These are phyloP conservation scores for Rotaria sp. DNA, from an alignment of 2,888 invertebrate species.

Conservation along the genomic window DNA sequence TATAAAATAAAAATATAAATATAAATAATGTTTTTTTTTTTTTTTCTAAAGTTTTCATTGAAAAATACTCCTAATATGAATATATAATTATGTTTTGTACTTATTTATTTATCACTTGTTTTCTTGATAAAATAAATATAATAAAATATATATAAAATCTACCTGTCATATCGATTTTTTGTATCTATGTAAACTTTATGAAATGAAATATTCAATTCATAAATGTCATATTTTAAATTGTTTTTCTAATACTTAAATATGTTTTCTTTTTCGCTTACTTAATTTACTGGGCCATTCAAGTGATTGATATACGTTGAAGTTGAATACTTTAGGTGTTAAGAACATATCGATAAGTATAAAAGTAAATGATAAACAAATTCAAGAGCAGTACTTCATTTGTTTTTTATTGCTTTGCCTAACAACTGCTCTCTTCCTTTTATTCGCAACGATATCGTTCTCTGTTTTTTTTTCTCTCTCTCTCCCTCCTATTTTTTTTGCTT, in stretches of 20 bases:
- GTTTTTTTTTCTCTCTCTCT: neutral
- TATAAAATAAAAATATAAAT: neutral
- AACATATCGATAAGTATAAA: neutral
- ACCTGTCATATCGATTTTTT: no score
- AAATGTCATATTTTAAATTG: no score
- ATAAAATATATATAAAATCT: no score
- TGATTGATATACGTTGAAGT: slow-evolving; percentile 7
- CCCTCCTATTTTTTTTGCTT: neutral
- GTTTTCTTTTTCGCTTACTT: neutral
- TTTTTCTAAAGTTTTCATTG: neutral
- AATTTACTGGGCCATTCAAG: neutral
- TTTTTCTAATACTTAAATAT: neutral
- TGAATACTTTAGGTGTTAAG: slow-evolving; percentile 16
- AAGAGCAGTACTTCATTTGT: slow-evolving; percentile 12
- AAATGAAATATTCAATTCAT: no score
- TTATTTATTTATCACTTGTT: no score
- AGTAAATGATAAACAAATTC: neutral
- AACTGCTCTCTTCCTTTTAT: neutral
- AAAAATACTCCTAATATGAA: no score
- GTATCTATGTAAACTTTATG: no score
- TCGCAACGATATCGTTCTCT: neutral
- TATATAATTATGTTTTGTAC: no score
- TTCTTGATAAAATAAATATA: no score
- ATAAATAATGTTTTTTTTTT: no score
- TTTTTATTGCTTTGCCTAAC: neutral